These are phyloP conservation scores for Ctenodactylus gundi DNA, from an alignment of 2,113 vertebrate species.

Conservation along the genomic window DNA sequence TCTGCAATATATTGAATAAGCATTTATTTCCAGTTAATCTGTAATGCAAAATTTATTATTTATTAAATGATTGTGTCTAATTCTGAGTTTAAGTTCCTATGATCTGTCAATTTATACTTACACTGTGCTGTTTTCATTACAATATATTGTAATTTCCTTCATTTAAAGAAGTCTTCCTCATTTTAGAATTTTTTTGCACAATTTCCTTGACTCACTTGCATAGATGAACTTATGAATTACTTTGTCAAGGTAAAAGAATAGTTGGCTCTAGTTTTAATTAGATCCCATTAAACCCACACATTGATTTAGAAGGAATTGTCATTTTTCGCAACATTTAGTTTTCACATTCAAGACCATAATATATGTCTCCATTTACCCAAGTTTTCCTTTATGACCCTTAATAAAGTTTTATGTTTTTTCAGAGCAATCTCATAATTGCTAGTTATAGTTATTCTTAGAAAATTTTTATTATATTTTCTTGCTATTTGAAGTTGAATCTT, in stretches of 20 bases:
- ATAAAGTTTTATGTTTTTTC: constrained; percentile 62
- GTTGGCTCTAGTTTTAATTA: constrained; percentile 20
- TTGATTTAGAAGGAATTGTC: constrained; percentile 36
- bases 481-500: background rate
- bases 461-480: constrained; percentile 21
- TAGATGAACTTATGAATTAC: background rate
- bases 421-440: constrained; percentile 42
- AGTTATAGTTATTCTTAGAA: constrained; percentile 3
- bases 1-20: background rate
- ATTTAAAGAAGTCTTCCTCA: background rate
- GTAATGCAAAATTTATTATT: background rate
- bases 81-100: background rate
- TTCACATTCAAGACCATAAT: background rate
- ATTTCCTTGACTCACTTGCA: background rate
- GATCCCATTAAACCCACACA: background rate
- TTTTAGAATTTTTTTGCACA: background rate
- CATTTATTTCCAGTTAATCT: background rate
- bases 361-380: constrained; percentile 45
- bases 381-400: constrained; percentile 52
- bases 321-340: constrained; percentile 10
- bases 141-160: background rate
- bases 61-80: background rate
- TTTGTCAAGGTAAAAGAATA: constrained; percentile 18
- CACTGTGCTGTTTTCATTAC: background rate
- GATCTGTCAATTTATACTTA: background rate